Evolutionary conservation across 1,140 invertebrate genomes (phyloP).

Genomic region (Luehdorfia chinensis): DNA sequence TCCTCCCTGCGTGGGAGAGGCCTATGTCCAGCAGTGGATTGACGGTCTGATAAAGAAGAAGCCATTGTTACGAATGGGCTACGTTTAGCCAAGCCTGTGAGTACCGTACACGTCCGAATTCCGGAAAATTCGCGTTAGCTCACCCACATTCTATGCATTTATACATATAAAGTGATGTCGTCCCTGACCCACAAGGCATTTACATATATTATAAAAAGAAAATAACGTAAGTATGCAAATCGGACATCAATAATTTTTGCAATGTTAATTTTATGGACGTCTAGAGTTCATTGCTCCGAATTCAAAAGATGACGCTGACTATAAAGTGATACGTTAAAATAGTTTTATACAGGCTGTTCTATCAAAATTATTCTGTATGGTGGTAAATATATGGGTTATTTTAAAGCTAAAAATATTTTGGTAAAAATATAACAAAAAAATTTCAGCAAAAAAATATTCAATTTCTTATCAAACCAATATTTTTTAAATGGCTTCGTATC

Average conservation of each 20-base stretch:
- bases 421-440: too few relatives aligned
- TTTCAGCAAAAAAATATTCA: too few relatives aligned
- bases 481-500: too few relatives aligned
- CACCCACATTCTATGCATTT: slow-evolving; percentile 43
- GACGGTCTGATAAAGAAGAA: too few relatives aligned
- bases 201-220: slow-evolving; percentile 6
- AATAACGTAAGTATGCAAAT: slow-evolving; percentile 3
- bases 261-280: neutral
- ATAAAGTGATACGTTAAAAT: neutral
- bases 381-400: too few relatives aligned
- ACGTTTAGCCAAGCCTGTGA: slow-evolving; percentile 23
- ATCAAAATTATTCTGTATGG: too few relatives aligned
- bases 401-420: too few relatives aligned
- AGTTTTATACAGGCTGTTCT: slow-evolving; percentile 7
- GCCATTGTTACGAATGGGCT: too few relatives aligned
- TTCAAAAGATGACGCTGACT: neutral
- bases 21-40: too few relatives aligned
- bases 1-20: too few relatives aligned
- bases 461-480: too few relatives aligned
- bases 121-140: slow-evolving; percentile 48
- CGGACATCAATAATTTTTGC: neutral
- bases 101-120: slow-evolving; percentile 62
- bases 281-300: slow-evolving; percentile 8
- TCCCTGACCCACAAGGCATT: slow-evolving; percentile 8
- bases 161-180: slow-evolving; percentile 13